A percentile compares a stretch with the other conserved stretches of the same genome.
Evolutionary conservation across 2,888 invertebrate genomes (phyloP).

Genomic region (Gryllus longicercus): DNA sequence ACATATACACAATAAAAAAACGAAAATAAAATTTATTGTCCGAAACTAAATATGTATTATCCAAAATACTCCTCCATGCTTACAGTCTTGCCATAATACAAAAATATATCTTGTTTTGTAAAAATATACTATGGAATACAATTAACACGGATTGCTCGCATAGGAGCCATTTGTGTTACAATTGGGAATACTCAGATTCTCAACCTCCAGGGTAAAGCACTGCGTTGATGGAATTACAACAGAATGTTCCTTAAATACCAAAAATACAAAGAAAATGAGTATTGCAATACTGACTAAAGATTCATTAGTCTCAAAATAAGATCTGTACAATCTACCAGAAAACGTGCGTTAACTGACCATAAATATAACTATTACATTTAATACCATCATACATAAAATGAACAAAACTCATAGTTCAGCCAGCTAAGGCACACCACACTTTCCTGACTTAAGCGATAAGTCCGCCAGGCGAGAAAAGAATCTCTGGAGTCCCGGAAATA

Average conservation of each 20-base stretch:
- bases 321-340: background rate
- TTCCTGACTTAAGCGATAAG: background rate
- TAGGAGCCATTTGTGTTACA: background rate
- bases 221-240: background rate
- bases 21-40: constrained; percentile 8
- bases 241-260: background rate
- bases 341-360: background rate
- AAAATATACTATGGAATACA: background rate
- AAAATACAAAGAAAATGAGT: constrained; percentile 8
- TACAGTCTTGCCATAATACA: constrained; percentile 9
- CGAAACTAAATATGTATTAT: constrained; percentile 3
- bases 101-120: constrained; percentile 3
- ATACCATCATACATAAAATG: background rate
- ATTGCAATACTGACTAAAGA: background rate
- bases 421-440: background rate
- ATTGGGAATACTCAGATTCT: constrained; percentile 11
- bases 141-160: background rate
- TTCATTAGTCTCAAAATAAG: background rate
- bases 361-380: constrained; percentile 4
- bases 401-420: background rate
- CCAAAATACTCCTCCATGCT: background rate
- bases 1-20: background rate
- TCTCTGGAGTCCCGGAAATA: background rate
- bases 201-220: background rate
- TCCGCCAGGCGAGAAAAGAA: background rate